Evolutionary conservation across 2,113 vertebrate species (phyloP).

Genomic region (Phylloscopus whistleri): DNA sequence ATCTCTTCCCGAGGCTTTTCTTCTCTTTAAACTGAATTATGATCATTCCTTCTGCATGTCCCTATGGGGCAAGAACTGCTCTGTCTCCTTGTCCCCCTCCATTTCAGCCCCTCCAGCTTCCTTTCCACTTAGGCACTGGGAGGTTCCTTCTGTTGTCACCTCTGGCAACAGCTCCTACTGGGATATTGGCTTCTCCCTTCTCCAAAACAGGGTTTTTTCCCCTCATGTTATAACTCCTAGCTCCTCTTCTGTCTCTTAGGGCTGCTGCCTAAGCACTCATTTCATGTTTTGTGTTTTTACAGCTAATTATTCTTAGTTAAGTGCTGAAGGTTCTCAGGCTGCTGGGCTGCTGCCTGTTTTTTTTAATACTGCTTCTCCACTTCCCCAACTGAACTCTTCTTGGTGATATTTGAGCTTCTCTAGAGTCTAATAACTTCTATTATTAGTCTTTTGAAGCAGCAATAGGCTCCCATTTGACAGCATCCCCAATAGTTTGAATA

Average conservation of each 20-base stretch:
- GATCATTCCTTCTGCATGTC: accelerated
- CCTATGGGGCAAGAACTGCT: background rate
- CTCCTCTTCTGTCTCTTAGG: background rate
- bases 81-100: background rate
- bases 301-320: constrained; percentile 32
- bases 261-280: background rate
- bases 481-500: background rate
- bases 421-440: background rate
- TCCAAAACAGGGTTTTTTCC: background rate
- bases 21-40: background rate
- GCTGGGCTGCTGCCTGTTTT: background rate
- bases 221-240: background rate
- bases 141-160: background rate
- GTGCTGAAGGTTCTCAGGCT: background rate
- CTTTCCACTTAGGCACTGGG: background rate
- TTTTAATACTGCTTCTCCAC: background rate
- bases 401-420: background rate
- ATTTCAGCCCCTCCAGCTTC: background rate
- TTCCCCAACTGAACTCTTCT: background rate
- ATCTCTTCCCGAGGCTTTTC: background rate
- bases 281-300: background rate
- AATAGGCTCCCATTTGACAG: background rate
- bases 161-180: background rate
- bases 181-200: background rate
- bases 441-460: background rate